These are phyloP conservation scores for Trichonephila clavipes DNA, from an alignment of 1,140 invertebrate species.

Conservation along the genomic window DNA sequence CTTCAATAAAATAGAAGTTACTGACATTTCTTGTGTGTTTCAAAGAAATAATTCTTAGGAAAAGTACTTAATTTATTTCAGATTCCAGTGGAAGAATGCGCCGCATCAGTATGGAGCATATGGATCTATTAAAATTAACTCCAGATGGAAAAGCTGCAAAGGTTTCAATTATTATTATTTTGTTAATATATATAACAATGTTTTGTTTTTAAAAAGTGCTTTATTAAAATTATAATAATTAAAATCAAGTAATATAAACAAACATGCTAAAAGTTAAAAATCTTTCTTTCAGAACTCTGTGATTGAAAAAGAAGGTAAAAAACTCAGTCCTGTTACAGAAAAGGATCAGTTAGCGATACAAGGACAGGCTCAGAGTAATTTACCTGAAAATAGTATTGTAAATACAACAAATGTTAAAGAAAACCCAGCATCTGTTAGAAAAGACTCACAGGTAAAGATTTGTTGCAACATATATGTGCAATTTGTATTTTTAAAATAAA, in stretches of 20 bases:
- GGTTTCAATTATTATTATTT: background rate
- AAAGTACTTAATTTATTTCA: background rate
- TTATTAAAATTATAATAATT: too few relatives aligned
- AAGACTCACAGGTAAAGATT: constrained; percentile 30
- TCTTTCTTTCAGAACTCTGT: background rate
- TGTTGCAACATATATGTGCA: background rate
- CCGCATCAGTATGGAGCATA: constrained; percentile 96
- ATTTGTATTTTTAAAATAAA: background rate
- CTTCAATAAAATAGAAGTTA: background rate
- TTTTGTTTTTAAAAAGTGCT: too few relatives aligned
- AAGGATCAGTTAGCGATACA: background rate
- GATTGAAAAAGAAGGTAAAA: constrained; percentile 37
- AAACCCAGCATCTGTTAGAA: constrained; percentile 7
- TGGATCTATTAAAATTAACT: constrained; percentile 95
- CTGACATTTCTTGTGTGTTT: background rate
- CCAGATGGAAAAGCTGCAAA: constrained; percentile 87
- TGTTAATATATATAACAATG: background rate
- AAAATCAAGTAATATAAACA: too few relatives aligned
- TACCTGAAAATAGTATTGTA: background rate
- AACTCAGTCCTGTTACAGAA: constrained; percentile 60
- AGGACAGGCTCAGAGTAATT: background rate
- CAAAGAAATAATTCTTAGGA: too few relatives aligned
- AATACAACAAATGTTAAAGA: constrained; percentile 20
- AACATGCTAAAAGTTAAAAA: too few relatives aligned
- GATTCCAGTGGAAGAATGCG: constrained; percentile 79